Evolutionary conservation across 2,113 vertebrate genomes (phyloP).

Genomic region (human): GRCh38 chr5:19205001-19205500

Average conservation of each 20-base stretch:
- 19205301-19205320: neutral
- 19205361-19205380: neutral
- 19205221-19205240: neutral
- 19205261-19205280: constrained; percentile 17
- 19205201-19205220: neutral
- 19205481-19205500: neutral
- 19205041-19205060: neutral
- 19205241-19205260: neutral
- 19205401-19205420: neutral
- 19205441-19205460: neutral
- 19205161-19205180: neutral
- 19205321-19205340: neutral
- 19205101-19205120: neutral
- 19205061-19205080: neutral
- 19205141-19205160: neutral
- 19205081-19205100: neutral
- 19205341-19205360: neutral
- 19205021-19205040: neutral
- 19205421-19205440: neutral
- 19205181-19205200: neutral
- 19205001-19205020: neutral
- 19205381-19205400: neutral
- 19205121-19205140: neutral
- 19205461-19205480: neutral
- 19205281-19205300: neutral